These are phyloP conservation scores for Calephelis nemesis DNA, from an alignment of 1,140 invertebrate species.

Conservation along the genomic window DNA sequence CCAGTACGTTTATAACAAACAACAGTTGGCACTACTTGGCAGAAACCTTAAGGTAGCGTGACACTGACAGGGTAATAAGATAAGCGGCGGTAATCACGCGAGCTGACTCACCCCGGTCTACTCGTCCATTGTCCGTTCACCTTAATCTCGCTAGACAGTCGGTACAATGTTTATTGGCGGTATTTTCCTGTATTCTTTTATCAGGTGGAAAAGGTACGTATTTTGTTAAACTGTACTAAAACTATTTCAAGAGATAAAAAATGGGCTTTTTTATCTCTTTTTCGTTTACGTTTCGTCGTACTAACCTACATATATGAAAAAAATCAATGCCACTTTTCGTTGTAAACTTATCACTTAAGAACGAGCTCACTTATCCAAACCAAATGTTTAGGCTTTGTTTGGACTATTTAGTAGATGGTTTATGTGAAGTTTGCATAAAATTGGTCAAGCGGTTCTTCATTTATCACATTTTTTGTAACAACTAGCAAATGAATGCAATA, in stretches of 20 bases:
- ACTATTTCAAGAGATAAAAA: too few species aligned
- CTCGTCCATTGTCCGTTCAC: slow-evolving; percentile 4
- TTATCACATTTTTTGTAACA: too few species aligned
- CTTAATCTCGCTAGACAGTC: slow-evolving; percentile 2
- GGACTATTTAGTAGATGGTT: too few species aligned
- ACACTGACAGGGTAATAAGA: slow-evolving; percentile 36
- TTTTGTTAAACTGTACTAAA: background rate
- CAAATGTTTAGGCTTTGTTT: too few species aligned
- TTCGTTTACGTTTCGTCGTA: too few species aligned
- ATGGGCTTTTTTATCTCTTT: background rate
- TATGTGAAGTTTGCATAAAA: too few species aligned
- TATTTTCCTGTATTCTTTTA: background rate
- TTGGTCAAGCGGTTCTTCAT: too few species aligned
- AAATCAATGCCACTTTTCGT: too few species aligned
- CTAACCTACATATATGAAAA: too few species aligned
- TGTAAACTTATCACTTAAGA: too few species aligned
- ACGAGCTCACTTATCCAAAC: too few species aligned
- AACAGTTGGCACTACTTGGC: slow-evolving; percentile 32
- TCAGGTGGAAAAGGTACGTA: background rate
- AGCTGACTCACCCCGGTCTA: slow-evolving; percentile 7
- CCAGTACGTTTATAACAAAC: slow-evolving; percentile 20
- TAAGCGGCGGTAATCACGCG: slow-evolving; percentile 30
- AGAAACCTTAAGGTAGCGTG: slow-evolving; percentile 33
- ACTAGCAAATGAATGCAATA: too few species aligned
- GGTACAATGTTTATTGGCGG: background rate